Evolutionary conservation across 2,888 invertebrate genomes (phyloP), one percentile per base, ranked within the genome.

Genomic region (Eupithecia inturbata): DNA sequence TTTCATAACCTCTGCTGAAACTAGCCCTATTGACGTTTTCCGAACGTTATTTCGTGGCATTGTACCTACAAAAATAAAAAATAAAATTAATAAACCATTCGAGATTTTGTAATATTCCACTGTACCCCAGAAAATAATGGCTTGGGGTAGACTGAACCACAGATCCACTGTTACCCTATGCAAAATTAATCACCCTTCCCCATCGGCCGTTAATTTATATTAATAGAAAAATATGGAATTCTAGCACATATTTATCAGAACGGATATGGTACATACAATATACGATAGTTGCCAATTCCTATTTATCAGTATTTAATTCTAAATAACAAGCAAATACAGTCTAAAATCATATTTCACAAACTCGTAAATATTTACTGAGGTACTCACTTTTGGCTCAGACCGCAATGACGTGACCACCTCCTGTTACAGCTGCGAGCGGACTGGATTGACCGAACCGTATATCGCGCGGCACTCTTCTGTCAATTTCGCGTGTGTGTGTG

Each of bases 61-160:
- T 69, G 60, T 70, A 63, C 70, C 70, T 70, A 70, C n/a, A 70
- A 70, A 70, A 70, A 69, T 69, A 36, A 69, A 68, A 68, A 60
- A 68, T 67, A 67, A 67, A 67, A 64, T 64, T 36, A 64, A 39
- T 64, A 36, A 36, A 64, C 36, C 39, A 64, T 64, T 64, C 64
- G 64, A 64, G 64, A 64, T 64, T 64, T 64, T 64, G 64, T 64
- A 64, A 64, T 64, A 64, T 64, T 64, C 64, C 64, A 64, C 64
- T 64, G 64, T 39, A 64, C 64, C 64, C 53, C 53, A 53, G 53
- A 53, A 53, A 53, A 41, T 67, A 67, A 67, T 41, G 66, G 41
- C 66, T 67, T 67, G 66, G 66, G 66, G 66, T 67, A 67, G 66
- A 67, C 41, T 67, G 66, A 67, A 67, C 26, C 66, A 67, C 66